These are phyloP conservation scores for Caenorhabditis wallacei DNA, from an alignment of 2,888 invertebrate species.

Conservation along the genomic window DNA sequence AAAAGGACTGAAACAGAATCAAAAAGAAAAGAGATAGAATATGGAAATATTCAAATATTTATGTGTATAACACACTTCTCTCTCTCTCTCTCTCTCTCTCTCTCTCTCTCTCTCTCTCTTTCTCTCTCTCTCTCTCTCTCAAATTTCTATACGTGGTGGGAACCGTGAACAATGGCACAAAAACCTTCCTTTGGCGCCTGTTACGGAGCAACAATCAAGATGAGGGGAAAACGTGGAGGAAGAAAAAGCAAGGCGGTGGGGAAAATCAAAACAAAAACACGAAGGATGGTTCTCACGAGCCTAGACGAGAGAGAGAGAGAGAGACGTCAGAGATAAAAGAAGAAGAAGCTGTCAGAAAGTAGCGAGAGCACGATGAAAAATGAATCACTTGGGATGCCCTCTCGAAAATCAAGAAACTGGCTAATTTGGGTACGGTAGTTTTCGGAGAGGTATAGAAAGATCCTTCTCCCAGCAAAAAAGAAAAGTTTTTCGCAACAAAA, in stretches of 20 bases:
- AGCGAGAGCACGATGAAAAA: conserved; percentile 43
- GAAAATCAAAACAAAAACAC: conserved; percentile 44
- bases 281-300: conserved; percentile 20
- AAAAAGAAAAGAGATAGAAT: conserved; percentile 9
- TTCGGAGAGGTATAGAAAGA: too few relatives aligned
- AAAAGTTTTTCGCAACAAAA: background rate
- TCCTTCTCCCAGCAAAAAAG: too few relatives aligned
- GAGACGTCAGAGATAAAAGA: conserved; percentile 8
- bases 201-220: conserved; percentile 3
- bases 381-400: conserved; percentile 48
- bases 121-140: too few relatives aligned
- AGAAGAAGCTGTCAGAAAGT: conserved; percentile 33
- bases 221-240: background rate
- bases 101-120: too few relatives aligned
- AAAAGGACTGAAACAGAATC: background rate
- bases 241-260: conserved; percentile 9
- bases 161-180: too few relatives aligned
- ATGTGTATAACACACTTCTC: background rate
- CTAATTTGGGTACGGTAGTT: too few relatives aligned
- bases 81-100: too few relatives aligned
- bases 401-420: conserved; percentile 33
- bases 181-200: background rate
- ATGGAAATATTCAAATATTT: conserved; percentile 44
- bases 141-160: conserved; percentile 13
- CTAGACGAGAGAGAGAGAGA: conserved; percentile 20